phyloP scores from a whole-genome alignment of 2,797 vertebrate genomes.

The Masticophis lateralis region DNA sequence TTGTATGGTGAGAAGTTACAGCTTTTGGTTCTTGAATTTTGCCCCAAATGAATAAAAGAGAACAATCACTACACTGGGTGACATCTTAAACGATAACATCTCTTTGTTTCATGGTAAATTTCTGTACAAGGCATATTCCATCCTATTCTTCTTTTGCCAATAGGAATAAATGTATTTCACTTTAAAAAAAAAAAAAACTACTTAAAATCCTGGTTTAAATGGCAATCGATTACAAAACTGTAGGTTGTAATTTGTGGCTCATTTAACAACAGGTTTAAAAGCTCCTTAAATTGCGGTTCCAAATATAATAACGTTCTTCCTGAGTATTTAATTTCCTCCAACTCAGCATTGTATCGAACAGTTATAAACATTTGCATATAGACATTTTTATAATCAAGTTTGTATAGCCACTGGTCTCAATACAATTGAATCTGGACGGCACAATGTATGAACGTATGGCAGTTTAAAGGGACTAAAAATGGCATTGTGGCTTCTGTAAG shows the following conservation, averaged over 20 bases:
- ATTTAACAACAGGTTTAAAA: neutral
- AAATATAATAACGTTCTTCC: neutral
- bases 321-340: neutral
- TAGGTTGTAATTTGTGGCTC: neutral
- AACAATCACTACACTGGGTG: neutral
- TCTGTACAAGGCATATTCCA: constrained; percentile 25
- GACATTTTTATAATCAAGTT: neutral
- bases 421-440: neutral
- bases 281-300: neutral
- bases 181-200: neutral
- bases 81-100: neutral
- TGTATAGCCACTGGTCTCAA: neutral
- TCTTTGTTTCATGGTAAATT: constrained; percentile 23
- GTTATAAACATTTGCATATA: neutral
- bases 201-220: neutral
- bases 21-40: constrained; percentile 11
- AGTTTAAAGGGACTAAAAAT: constrained; percentile 1
- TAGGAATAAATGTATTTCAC: neutral
- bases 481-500: neutral
- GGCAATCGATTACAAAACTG: neutral
- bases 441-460: neutral
- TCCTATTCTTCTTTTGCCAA: constrained; percentile 23
- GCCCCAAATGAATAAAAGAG: constrained; percentile 2
- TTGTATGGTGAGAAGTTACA: neutral
- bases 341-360: neutral